These are phyloP conservation scores for Acrossocheilus fasciatus DNA, from an alignment of 2,797 vertebrate genomes.

Conservation along the genomic window DNA sequence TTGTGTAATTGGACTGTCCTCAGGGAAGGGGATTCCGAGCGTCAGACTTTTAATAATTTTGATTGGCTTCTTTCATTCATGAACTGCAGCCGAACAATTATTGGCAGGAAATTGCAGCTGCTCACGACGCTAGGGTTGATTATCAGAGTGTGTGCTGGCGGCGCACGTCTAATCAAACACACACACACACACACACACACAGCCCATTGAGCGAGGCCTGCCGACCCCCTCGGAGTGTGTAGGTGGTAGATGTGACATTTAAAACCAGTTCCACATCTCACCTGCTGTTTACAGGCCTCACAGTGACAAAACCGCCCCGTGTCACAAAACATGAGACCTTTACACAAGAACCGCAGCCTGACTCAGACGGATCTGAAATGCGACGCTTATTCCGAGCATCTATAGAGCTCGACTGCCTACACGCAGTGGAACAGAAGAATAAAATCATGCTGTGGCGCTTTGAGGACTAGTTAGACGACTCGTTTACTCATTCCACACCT, in stretches of 20 bases:
- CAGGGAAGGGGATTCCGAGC: constrained; percentile 46
- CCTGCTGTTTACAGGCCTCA: constrained; percentile 61
- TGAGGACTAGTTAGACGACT: neutral
- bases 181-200: constrained; percentile 7
- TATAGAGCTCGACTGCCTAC: neutral
- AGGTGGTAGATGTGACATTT: constrained; percentile 64
- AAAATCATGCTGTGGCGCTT: neutral
- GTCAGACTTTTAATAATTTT: constrained; percentile 50
- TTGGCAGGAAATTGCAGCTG: constrained; percentile 57
- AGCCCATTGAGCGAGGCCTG: constrained; percentile 39
- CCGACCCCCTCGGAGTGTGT: constrained; percentile 47
- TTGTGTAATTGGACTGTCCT: constrained; percentile 24
- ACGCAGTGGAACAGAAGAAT: neutral
- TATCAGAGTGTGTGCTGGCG: constrained; percentile 49
- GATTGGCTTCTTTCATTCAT: constrained; percentile 61
- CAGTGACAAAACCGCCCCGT: constrained; percentile 28
- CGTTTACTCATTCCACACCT: neutral
- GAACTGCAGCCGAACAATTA: constrained; percentile 57
- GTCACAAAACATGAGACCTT: constrained; percentile 19
- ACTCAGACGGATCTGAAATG: constrained; percentile 14
- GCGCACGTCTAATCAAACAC: constrained; percentile 56
- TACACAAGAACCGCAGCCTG: neutral
- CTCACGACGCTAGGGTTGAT: constrained; percentile 56
- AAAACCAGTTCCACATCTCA: constrained; percentile 61
- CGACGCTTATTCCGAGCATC: neutral